Evolutionary conservation across 2,797 vertebrate species (phyloP).

Genomic region (Salmo trutta): DNA sequence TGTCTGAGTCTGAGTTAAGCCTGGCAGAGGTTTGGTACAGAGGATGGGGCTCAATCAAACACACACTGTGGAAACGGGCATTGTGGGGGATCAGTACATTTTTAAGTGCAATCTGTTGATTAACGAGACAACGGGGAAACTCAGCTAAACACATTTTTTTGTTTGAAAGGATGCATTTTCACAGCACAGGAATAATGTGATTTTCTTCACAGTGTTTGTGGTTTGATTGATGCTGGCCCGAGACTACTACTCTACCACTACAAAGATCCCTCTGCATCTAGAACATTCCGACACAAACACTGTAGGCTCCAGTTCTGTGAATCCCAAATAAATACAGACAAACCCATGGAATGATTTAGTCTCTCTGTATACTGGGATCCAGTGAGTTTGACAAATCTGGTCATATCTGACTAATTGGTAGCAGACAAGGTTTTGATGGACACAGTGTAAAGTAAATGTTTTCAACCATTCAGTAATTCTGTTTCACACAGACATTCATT

Average conservation of each 20-base stretch:
- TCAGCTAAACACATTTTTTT: not conserved
- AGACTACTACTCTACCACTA: not conserved
- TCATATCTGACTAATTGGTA: constrained; percentile 72
- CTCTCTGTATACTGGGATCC: constrained; percentile 52
- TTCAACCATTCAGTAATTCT: constrained; percentile 69
- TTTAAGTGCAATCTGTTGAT: not conserved
- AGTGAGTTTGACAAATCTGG: constrained; percentile 47
- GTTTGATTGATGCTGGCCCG: constrained; percentile 3
- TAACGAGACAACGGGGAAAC: not conserved
- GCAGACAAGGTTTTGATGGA: constrained; percentile 71
- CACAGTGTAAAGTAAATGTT: constrained; percentile 74
- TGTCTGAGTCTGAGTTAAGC: constrained; percentile 15
- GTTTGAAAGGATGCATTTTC: not conserved
- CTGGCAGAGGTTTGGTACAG: constrained; percentile 21
- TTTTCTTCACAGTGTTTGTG: not conserved
- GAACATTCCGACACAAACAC: constrained; percentile 6
- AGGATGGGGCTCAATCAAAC: constrained; percentile 5
- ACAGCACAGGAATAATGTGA: not conserved
- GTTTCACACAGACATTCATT: constrained; percentile 63
- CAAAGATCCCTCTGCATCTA: constrained; percentile 3
- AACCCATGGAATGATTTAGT: constrained; percentile 48
- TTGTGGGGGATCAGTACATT: not conserved
- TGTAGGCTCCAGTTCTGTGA: constrained; percentile 30
- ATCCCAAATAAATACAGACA: constrained; percentile 52
- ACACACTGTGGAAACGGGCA: not conserved